A percentile compares a stretch with the other conserved stretches of the same genome.
Conservation (phyloP, 1,140 invertebrate species). For the Chironomus striatipennis region DNA sequence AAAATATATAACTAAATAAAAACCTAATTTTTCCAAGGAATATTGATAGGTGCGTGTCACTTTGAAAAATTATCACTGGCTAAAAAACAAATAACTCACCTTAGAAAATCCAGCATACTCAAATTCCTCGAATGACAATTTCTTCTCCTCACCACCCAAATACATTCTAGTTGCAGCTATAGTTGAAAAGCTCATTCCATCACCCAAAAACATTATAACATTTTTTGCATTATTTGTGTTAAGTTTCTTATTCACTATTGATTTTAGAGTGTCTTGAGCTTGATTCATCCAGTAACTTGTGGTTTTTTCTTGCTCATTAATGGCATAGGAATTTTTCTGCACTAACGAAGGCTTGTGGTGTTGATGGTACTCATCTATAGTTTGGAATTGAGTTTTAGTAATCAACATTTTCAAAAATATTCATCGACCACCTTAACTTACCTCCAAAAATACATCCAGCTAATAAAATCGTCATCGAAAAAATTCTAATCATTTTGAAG, state of each 20-base stretch:
- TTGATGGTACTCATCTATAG: background rate
- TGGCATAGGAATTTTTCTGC: background rate
- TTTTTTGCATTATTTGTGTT: conserved; percentile 53
- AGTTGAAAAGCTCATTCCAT: conserved; percentile 63
- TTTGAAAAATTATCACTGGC: no score
- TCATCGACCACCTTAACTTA: no score
- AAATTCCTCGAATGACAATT: conserved; percentile 62
- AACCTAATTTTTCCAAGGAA: no score
- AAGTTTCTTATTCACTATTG: conserved; percentile 29
- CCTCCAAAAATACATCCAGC: background rate
- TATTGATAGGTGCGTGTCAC: no score
- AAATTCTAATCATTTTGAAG: background rate
- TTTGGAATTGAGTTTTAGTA: no score
- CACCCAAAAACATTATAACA: conserved; percentile 62
- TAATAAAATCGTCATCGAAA: background rate
- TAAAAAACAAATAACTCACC: conserved; percentile 43
- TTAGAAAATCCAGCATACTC: conserved; percentile 56
- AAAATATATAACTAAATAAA: no score
- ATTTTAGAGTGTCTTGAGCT: conserved; percentile 32
- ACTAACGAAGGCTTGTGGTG: background rate
- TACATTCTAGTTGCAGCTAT: conserved; percentile 55
- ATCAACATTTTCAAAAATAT: no score
- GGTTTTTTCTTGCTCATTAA: conserved; percentile 29
- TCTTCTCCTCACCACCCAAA: conserved; percentile 56
- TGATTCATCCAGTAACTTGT: conserved; percentile 36